These are phyloP conservation scores for Sympetrum striolatum DNA, from an alignment of 2,888 invertebrate species.

Conservation along the genomic window DNA sequence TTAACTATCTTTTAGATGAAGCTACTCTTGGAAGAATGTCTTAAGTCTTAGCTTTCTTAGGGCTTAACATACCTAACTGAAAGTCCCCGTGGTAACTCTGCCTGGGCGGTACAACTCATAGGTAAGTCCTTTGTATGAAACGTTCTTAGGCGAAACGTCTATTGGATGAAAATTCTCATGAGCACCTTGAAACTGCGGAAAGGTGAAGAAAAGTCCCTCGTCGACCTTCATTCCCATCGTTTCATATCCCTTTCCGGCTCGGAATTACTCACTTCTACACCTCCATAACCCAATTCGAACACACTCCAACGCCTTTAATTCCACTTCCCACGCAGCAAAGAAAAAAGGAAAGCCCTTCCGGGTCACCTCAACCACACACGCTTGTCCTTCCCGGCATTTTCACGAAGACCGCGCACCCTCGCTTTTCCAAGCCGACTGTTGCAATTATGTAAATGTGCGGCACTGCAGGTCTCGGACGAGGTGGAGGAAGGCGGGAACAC, in stretches of 20 bases:
- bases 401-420: neutral
- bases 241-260: neutral
- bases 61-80: too few species aligned
- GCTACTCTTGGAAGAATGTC: too few species aligned
- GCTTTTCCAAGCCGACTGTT: neutral
- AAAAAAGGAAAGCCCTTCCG: neutral
- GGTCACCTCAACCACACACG: neutral
- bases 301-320: conserved; percentile 6
- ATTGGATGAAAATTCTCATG: too few species aligned
- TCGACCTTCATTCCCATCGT: neutral
- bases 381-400: neutral
- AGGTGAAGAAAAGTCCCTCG: too few species aligned
- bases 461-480: neutral
- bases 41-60: too few species aligned
- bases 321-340: neutral
- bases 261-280: neutral
- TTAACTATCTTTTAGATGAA: too few species aligned
- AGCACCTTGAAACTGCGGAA: too few species aligned
- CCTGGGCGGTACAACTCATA: too few species aligned
- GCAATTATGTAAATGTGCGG: conserved; percentile 24
- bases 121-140: too few species aligned
- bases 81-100: too few species aligned
- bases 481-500: neutral
- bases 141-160: too few species aligned
- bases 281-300: conserved; percentile 2